Conservation (phyloP, 2,113 vertebrate genomes). For the Sceloporus tristichus region DNA sequence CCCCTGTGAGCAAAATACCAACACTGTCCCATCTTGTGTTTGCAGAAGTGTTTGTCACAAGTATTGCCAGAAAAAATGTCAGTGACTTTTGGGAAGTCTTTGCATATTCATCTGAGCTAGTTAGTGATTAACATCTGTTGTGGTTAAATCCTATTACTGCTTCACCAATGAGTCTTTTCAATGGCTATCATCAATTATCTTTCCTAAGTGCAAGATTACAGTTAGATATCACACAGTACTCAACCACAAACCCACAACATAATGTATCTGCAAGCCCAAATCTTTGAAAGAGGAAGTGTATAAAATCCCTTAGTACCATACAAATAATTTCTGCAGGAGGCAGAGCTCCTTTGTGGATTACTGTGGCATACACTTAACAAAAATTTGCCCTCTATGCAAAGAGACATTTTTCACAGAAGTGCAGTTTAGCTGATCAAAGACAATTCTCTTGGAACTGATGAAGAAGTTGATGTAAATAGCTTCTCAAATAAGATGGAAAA, state of each 20-base stretch:
- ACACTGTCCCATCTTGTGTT: too few species aligned
- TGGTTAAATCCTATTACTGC: slow-evolving; percentile 16
- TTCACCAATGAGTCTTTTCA: slow-evolving; percentile 11
- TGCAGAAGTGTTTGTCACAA: not conserved
- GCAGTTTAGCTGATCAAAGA: not conserved
- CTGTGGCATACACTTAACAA: not conserved
- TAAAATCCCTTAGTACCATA: not conserved
- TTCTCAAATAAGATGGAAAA: not conserved
- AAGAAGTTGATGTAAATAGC: not conserved
- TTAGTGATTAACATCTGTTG: slow-evolving; percentile 21
- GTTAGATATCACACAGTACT: not conserved
- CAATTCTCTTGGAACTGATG: not conserved
- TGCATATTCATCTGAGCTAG: not conserved
- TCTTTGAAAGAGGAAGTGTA: not conserved
- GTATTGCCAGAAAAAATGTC: not conserved
- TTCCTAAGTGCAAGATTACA: slow-evolving; percentile 4
- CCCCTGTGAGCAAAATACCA: not conserved
- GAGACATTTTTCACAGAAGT: not conserved
- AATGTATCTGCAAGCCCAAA: not conserved
- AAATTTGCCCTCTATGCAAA: not conserved
- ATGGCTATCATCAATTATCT: slow-evolving; percentile 10
- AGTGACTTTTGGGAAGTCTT: not conserved
- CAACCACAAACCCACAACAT: not conserved
- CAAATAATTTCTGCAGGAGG: too few species aligned
- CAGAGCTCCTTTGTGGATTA: not conserved